phyloP scores from a whole-genome alignment of 2,113 vertebrate species.

The Sebastes schlegelii region DNA sequence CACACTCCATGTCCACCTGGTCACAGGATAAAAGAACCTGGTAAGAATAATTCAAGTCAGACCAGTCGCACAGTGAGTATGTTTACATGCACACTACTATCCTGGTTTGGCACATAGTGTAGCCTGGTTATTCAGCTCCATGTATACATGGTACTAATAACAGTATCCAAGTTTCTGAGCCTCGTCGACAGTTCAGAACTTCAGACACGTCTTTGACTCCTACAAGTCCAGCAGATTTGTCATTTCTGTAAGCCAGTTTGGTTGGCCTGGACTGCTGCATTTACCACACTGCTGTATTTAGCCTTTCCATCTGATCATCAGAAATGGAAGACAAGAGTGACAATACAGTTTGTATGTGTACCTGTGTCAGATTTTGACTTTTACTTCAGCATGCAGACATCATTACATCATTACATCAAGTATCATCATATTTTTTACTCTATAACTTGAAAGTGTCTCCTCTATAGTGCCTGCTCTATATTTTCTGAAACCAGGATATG shows the following conservation, averaged over 20 bases:
- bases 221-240: background rate
- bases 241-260: background rate
- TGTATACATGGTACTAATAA: background rate
- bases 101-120: background rate
- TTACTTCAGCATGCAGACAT: too few species aligned
- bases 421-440: too few species aligned
- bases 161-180: background rate
- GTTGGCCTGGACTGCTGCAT: background rate
- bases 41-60: conserved; percentile 9
- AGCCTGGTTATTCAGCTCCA: background rate
- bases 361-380: too few species aligned
- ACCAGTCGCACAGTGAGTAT: background rate
- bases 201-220: background rate
- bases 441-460: too few species aligned
- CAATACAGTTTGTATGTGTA: too few species aligned
- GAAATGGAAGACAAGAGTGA: too few species aligned
- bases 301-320: too few species aligned
- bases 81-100: background rate
- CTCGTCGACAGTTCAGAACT: background rate
- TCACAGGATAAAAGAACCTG: conserved; percentile 25
- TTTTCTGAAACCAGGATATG: too few species aligned
- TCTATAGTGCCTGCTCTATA: too few species aligned
- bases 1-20: conserved; percentile 13
- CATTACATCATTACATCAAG: too few species aligned
- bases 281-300: too few species aligned